Conservation (phyloP, 2,888 invertebrate genomes). For the Acleris holmiana region DNA sequence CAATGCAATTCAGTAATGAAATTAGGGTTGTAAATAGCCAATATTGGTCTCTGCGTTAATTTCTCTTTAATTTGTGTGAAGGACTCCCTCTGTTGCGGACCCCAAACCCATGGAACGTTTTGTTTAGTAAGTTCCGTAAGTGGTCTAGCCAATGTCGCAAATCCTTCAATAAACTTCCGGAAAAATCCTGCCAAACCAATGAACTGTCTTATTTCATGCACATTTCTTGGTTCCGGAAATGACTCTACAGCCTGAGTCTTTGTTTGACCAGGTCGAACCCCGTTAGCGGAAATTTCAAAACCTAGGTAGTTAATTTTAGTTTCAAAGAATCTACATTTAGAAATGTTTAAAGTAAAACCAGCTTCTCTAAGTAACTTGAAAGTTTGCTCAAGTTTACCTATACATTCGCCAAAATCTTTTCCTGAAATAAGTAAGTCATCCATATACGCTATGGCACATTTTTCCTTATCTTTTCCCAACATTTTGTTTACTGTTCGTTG, state of each 20-base stretch:
- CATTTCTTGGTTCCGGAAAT: slow-evolving; percentile 34
- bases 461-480: not conserved
- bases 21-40: slow-evolving; percentile 44
- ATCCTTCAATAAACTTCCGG: slow-evolving; percentile 18
- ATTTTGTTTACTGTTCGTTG: not conserved
- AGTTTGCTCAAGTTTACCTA: slow-evolving; percentile 12
- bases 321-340: slow-evolving; percentile 38
- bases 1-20: slow-evolving; percentile 41
- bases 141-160: slow-evolving; percentile 13
- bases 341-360: slow-evolving; percentile 20
- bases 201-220: slow-evolving; percentile 32
- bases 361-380: not conserved
- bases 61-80: not conserved
- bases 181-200: slow-evolving; percentile 32
- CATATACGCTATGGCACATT: slow-evolving; percentile 12
- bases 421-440: slow-evolving; percentile 3
- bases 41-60: no score
- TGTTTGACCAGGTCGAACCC: slow-evolving; percentile 24
- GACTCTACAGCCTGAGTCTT: slow-evolving; percentile 31
- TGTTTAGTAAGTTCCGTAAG: slow-evolving; percentile 19
- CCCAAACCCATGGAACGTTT: slow-evolving; percentile 27
- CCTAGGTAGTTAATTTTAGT: slow-evolving; percentile 32
- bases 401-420: not conserved
- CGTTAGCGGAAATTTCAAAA: slow-evolving; percentile 24
- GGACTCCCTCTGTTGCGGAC: no score